These are phyloP conservation scores for Agraylea sexmaculata DNA, from an alignment of 1,140 invertebrate species.

Conservation along the genomic window DNA sequence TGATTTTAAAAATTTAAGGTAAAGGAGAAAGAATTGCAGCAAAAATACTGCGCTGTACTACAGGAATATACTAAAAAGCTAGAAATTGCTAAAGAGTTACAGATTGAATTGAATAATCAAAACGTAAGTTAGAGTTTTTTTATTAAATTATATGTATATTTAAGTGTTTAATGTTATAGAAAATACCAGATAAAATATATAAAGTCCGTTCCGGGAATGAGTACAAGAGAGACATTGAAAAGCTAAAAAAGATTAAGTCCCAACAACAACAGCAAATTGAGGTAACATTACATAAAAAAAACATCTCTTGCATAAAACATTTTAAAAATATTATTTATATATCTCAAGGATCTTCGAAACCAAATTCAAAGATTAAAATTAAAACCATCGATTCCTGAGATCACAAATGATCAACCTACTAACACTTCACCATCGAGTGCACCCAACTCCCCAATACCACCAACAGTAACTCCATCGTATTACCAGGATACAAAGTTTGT, in stretches of 20 bases:
- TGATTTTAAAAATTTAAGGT: conserved; percentile 13
- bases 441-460: conserved; percentile 6
- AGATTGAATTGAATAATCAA: conserved; percentile 6
- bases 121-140: not conserved
- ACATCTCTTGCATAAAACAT: not conserved
- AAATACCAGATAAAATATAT: conserved; percentile 1
- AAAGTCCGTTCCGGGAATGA: conserved; percentile 7
- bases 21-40: conserved; percentile 12
- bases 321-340: conserved; percentile 4
- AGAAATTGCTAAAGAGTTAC: conserved; percentile 9
- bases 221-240: conserved; percentile 12
- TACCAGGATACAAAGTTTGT: conserved; percentile 4
- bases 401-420: no score
- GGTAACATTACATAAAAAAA: conserved; percentile 3
- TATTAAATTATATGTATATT: not conserved
- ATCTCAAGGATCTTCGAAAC: conserved; percentile 15
- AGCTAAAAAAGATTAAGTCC: conserved; percentile 12
- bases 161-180: not conserved
- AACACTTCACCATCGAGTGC: no score
- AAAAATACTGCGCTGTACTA: conserved; percentile 14
- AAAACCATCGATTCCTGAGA: conserved; percentile 10
- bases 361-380: conserved; percentile 17
- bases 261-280: conserved; percentile 18
- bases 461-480: conserved; percentile 1
- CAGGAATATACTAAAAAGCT: conserved; percentile 18